These are phyloP conservation scores for Leptopilina clavipes DNA, from an alignment of 1,140 invertebrate species.

Conservation along the genomic window DNA sequence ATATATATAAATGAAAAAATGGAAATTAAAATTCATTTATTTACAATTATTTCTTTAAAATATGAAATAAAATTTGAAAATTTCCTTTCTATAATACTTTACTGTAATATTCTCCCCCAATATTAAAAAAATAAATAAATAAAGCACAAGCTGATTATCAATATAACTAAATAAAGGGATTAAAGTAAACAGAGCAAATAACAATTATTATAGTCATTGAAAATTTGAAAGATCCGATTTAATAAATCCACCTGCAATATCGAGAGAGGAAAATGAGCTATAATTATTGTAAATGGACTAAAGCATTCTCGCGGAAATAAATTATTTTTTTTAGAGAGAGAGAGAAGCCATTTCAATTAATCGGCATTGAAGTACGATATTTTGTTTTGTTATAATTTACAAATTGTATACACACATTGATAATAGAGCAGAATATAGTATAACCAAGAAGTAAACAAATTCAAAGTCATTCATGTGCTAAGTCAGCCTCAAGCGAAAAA, in stretches of 20 bases:
- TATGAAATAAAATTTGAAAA: no score
- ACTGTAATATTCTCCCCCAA: no score
- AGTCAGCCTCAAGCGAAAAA: not conserved
- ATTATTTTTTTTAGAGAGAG: not conserved
- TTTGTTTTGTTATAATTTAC: not conserved
- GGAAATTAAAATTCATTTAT: not conserved
- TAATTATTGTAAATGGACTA: constrained; percentile 20
- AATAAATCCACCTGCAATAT: constrained; percentile 14
- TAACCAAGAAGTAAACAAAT: not conserved
- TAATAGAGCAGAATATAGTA: not conserved
- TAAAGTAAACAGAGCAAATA: not conserved
- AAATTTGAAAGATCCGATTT: constrained; percentile 21
- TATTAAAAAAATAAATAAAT: no score
- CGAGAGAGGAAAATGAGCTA: constrained; percentile 16
- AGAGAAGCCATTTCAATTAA: not conserved
- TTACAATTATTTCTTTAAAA: not conserved
- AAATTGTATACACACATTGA: not conserved
- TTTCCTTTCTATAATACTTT: no score
- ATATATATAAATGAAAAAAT: no score
- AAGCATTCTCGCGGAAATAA: not conserved
- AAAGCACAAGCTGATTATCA: no score
- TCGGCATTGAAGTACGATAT: not conserved
- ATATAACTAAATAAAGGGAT: not conserved
- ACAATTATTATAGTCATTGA: constrained; percentile 1
- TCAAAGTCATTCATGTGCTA: not conserved